These are phyloP conservation scores for Electrona antarctica DNA, from an alignment of 2,113 vertebrate species.

Conservation along the genomic window DNA sequence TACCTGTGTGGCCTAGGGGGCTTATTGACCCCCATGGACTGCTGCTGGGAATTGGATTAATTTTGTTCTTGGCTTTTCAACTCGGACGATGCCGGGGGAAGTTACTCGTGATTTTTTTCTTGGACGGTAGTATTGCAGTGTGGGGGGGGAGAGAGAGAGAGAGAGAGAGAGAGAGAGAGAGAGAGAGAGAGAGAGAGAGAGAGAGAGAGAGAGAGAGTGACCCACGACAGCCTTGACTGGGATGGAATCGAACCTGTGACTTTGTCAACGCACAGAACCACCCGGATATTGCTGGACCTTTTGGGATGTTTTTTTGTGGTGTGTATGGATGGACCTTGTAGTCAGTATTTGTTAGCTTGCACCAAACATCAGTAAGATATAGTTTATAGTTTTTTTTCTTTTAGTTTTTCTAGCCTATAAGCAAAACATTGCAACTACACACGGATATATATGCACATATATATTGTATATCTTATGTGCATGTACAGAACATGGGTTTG, in stretches of 20 bases:
- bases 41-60: neutral
- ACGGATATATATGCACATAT: too few species aligned
- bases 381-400: neutral
- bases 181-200: neutral
- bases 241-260: neutral
- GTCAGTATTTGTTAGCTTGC: constrained; percentile 23
- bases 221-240: neutral
- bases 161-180: neutral
- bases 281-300: neutral
- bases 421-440: too few species aligned
- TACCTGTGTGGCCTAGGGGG: too few species aligned
- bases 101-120: neutral
- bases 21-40: too few species aligned
- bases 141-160: neutral
- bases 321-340: constrained; percentile 6
- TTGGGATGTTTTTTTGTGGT: neutral
- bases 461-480: too few species aligned
- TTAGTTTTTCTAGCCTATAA: too few species aligned
- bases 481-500: too few species aligned
- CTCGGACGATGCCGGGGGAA: neutral
- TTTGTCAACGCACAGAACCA: neutral
- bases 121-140: neutral
- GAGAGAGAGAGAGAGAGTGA: neutral
- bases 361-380: neutral
- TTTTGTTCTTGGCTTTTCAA: neutral